Evolutionary conservation across 1,140 invertebrate genomes (phyloP), one percentile per base, ranked within the genome.

Genomic region (Protaetia brevitarsis): DNA sequence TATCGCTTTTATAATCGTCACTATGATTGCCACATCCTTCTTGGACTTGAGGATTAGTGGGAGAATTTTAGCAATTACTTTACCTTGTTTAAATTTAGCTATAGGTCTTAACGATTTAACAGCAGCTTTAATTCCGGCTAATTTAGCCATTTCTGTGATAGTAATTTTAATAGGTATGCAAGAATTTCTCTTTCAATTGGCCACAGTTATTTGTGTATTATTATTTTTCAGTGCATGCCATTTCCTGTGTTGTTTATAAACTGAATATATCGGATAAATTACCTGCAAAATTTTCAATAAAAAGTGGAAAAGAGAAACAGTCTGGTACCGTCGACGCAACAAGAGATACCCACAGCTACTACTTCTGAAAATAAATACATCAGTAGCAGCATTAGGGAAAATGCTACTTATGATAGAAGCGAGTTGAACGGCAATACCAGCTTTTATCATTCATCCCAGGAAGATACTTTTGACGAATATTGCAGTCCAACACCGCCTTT

Each of bases 11-110:
- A 61, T 78, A 28, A 60, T 78, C 19, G 57, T 75, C 4, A 68
- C 71, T 10, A 79, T 79, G 78, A 59, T 79, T 23, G 62, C 65
- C 8, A 74, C 73, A 31, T 73, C 75, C 11, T 79, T 79, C 68
- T 57, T 79, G 10, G 71, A 68, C 41, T 74, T 73, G n/a, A 66
- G 63, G 45, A 27, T 67, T 1, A 69, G 60, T 21, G 74, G 69
- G 13, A 64, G 77, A 65, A 31, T 78, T 23, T 64, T 71, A 13
- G 71, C 76, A 1, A 66, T 70, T 13, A 65, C 60, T 13, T 45
- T 77, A 57, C 73, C 76, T 10, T 67, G 72, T 36, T 28, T 74
- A 37, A 78, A 78, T 71, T 70, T 78, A 57, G 66, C 64, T 16
- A 10, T 77, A 0, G 71, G 73, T 30, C 57, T 77, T 4, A 68